phyloP scores from a whole-genome alignment of 2,113 vertebrate genomes.

The Corythoichthys intestinalis region DNA sequence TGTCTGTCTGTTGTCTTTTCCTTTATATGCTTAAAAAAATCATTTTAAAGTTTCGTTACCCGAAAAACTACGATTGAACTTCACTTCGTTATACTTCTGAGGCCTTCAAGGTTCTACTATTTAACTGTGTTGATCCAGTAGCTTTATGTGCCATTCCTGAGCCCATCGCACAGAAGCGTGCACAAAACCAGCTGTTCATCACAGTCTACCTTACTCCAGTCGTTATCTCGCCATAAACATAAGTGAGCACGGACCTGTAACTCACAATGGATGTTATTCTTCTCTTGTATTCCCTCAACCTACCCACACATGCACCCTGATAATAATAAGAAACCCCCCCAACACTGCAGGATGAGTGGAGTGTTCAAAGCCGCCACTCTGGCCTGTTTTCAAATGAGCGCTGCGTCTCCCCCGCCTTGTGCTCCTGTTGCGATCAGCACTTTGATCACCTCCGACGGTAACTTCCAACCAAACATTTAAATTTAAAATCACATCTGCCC shows the following conservation, averaged over 20 bases:
- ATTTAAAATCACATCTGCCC: slow-evolving; percentile 73
- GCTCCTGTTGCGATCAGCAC: slow-evolving; percentile 59
- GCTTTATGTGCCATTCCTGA: neutral
- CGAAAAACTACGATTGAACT: neutral
- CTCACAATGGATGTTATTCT: slow-evolving; percentile 61
- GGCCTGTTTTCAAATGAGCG: slow-evolving; percentile 63
- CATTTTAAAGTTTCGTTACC: neutral
- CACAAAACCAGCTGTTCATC: neutral
- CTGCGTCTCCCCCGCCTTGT: slow-evolving; percentile 31
- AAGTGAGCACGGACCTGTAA: slow-evolving; percentile 42
- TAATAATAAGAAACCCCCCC: slow-evolving; percentile 1
- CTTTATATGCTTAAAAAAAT: too few species aligned
- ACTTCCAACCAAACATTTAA: slow-evolving; percentile 72
- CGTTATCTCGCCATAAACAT: slow-evolving; percentile 41
- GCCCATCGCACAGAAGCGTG: neutral
- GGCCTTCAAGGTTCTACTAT: neutral
- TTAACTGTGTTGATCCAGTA: neutral
- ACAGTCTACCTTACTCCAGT: neutral
- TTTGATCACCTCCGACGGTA: slow-evolving; percentile 68
- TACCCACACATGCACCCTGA: slow-evolving; percentile 5
- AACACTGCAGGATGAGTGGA: slow-evolving; percentile 50
- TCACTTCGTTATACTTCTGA: neutral
- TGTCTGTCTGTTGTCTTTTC: too few species aligned
- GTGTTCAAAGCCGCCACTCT: slow-evolving; percentile 68
- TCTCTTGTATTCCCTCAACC: slow-evolving; percentile 10